Evolutionary conservation across 2,113 vertebrate species (phyloP).

Genomic region (Leucopsar rothschildi): DNA sequence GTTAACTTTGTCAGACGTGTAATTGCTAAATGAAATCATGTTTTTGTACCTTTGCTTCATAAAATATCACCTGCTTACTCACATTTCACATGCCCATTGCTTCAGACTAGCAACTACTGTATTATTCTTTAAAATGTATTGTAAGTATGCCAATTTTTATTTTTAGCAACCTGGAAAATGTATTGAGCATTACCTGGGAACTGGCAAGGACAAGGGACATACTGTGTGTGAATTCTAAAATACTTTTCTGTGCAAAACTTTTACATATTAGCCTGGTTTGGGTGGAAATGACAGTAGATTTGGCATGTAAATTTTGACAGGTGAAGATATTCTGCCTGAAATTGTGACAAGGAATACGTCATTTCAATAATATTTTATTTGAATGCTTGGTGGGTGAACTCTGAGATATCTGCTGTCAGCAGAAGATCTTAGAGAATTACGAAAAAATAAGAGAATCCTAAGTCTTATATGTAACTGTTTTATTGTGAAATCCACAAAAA

Average conservation of each 20-base stretch:
- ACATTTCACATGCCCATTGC: background rate
- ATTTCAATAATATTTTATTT: background rate
- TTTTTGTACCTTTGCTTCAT: background rate
- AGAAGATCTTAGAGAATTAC: background rate
- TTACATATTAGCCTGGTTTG: background rate
- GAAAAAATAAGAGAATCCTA: background rate
- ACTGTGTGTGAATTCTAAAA: background rate
- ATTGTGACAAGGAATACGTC: background rate
- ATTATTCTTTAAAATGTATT: background rate
- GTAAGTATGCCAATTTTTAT: background rate
- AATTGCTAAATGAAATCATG: constrained; percentile 32
- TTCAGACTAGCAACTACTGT: background rate
- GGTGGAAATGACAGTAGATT: background rate
- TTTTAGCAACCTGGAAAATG: background rate
- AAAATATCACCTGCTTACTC: background rate
- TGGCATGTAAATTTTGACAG: background rate
- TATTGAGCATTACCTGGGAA: background rate
- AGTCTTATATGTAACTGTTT: background rate
- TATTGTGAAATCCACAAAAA: background rate
- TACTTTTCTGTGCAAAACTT: background rate
- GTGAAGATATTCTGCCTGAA: background rate
- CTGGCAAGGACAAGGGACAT: background rate
- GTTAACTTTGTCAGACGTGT: constrained; percentile 8
- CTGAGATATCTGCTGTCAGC: background rate
- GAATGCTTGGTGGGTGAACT: background rate